These are phyloP conservation scores for Apamea anceps DNA, from an alignment of 2,888 invertebrate genomes.

Conservation along the genomic window DNA sequence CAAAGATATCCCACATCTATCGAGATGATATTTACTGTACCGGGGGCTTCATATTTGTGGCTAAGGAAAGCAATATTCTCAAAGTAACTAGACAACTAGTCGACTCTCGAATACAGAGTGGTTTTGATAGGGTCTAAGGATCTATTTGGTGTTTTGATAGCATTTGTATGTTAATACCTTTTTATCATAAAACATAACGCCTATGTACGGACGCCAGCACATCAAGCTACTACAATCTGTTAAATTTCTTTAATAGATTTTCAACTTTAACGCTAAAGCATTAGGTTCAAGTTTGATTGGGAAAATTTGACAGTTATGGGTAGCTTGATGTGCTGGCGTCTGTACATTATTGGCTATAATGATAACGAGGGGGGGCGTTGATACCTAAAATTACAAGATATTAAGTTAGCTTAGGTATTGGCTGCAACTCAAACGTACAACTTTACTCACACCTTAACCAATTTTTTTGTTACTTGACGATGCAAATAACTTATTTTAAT, in stretches of 20 bases:
- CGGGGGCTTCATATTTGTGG: constrained; percentile 76
- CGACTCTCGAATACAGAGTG: constrained; percentile 83
- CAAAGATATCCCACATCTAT: constrained; percentile 66
- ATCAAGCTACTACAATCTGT: too few relatives aligned
- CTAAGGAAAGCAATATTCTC: constrained; percentile 82
- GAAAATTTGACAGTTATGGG: too few relatives aligned
- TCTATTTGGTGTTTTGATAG: constrained; percentile 68
- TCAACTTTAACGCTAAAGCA: too few relatives aligned
- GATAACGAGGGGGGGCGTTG: background rate
- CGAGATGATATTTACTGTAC: constrained; percentile 70
- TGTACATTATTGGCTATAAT: background rate
- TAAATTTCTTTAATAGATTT: too few relatives aligned
- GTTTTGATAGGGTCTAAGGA: constrained; percentile 66
- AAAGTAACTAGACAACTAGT: constrained; percentile 82
- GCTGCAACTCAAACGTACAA: background rate
- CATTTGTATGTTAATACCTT: constrained; percentile 13
- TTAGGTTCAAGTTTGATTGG: too few relatives aligned
- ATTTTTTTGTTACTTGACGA: too few relatives aligned
- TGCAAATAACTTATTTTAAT: too few relatives aligned
- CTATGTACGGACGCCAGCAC: too few relatives aligned
- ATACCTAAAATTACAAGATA: background rate
- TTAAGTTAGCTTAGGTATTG: background rate
- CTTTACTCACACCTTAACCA: background rate
- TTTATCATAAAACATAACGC: background rate
- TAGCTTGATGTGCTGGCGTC: too few relatives aligned